Evolutionary conservation across 2,888 invertebrate species (phyloP).

Genomic region (Ditula angustiorana): DNA sequence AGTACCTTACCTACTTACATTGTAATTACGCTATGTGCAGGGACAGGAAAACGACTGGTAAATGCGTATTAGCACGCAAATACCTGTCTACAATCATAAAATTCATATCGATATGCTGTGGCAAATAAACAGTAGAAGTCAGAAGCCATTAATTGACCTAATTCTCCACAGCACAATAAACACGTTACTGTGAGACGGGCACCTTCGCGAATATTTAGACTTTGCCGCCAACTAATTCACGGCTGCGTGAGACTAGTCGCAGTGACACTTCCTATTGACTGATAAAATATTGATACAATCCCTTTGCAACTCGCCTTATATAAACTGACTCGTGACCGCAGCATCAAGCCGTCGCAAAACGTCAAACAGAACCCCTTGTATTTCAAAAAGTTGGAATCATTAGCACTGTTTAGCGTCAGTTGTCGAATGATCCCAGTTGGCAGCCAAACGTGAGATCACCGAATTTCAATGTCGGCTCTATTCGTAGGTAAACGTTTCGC

Average conservation of each 20-base stretch:
- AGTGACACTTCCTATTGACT: constrained; percentile 10
- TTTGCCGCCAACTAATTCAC: constrained; percentile 11
- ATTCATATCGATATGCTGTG: not conserved
- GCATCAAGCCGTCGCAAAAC: constrained; percentile 15
- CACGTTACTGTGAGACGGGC: constrained; percentile 32
- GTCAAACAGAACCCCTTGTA: constrained; percentile 38
- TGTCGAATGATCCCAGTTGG: constrained; percentile 56
- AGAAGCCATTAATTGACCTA: constrained; percentile 40
- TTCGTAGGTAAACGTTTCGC: constrained; percentile 48
- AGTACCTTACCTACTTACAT: constrained; percentile 9
- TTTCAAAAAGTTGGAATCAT: constrained; percentile 45
- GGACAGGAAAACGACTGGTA: constrained; percentile 11
- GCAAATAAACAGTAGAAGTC: constrained; percentile 1
- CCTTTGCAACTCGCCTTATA: constrained; percentile 14
- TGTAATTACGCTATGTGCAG: constrained; percentile 15
- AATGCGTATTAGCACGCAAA: not conserved
- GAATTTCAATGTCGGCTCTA: constrained; percentile 57
- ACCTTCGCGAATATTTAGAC: constrained; percentile 1
- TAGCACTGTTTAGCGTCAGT: constrained; percentile 61
- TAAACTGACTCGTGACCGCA: constrained; percentile 21
- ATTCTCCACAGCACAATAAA: constrained; percentile 38
- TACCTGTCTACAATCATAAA: not conserved
- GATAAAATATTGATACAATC: constrained; percentile 29
- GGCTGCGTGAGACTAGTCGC: not conserved
- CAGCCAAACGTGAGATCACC: constrained; percentile 55